Conservation (phyloP, 2,113 vertebrate genomes). For the Tachysurus vachellii region DNA sequence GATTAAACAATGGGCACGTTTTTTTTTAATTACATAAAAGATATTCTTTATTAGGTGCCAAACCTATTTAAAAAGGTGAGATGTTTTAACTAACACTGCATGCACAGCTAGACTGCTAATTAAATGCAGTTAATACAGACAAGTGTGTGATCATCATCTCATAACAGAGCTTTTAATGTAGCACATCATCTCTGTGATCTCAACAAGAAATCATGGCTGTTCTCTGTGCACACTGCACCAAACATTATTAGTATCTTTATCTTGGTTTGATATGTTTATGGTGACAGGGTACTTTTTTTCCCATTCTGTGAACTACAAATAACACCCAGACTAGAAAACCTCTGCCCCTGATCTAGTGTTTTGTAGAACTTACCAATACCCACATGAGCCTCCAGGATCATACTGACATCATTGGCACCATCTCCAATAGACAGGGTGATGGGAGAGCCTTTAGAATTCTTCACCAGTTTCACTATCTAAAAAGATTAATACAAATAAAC, state of each 20-base stretch:
- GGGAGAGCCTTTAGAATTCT: slow-evolving; percentile 90
- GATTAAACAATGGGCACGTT: too few species aligned
- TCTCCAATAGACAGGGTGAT: slow-evolving; percentile 95
- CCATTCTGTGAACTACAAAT: background rate
- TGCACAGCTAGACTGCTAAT: background rate
- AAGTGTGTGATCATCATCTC: background rate
- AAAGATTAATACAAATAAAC: slow-evolving; percentile 15
- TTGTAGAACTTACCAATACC: slow-evolving; percentile 86
- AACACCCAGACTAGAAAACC: background rate
- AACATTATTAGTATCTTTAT: background rate
- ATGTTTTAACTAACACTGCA: background rate
- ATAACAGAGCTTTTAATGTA: too few species aligned
- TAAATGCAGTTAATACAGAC: background rate
- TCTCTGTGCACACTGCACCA: too few species aligned
- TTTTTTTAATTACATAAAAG: background rate
- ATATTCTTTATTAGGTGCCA: background rate
- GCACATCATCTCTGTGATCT: too few species aligned
- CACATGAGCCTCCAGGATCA: slow-evolving; percentile 98
- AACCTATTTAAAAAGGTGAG: background rate
- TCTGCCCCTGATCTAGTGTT: background rate
- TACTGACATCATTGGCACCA: slow-evolving; percentile 97
- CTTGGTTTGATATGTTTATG: background rate
- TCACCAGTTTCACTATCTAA: slow-evolving; percentile 97
- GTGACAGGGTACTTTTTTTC: background rate
- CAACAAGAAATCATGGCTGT: too few species aligned